Evolutionary conservation across 2,113 vertebrate species (phyloP), one percentile per base, ranked within the genome.

Genomic region (Campylorhamphus procurvoides): DNA sequence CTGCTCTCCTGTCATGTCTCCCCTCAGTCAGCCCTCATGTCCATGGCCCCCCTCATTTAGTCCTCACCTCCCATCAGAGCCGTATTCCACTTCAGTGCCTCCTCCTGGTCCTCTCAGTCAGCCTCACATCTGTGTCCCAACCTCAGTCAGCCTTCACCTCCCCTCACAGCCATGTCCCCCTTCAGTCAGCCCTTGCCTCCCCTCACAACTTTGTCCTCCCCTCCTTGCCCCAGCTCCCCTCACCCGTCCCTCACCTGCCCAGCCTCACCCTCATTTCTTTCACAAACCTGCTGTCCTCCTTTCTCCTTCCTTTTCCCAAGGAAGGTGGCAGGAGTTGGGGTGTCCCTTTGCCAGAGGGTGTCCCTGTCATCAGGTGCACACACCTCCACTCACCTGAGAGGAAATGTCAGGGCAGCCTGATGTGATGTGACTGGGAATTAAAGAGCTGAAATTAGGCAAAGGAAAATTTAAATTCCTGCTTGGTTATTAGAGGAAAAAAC

Each of bases 221-320:
- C 44, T 12, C 8, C 0, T 35, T 25, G 14, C 5, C 67, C 49
- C 25, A 10, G 0, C 14, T 35, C 24, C 31, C 28, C 9, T 67
- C 74, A 28, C 11, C 23, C 18, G 3, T 16, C 28, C 33, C 29
- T 53, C 47, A 1, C 37, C 28, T 47, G 40, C n/a, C 25, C 33
- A 23, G 9, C 18, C 28, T 67, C 7, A 1, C 40, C 40, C 35
- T 31, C 16, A 4, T 37, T n/a, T 64, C 56, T 46, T 40, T 24
- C 55, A 12, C 24, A 39, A 49, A 9, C 14, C 10, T 16, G 17
- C 42, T 31, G 6, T 28, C 14, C 35, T 37, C 73, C 44, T 74
- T 27, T 67, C 44, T 39, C 14, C 50, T 24, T 37, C 50, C 49
- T 39, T 75, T 72, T 67, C 35, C 91, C 67, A 0, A 2, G 52